A percentile compares a stretch with the other conserved stretches of the same genome.
phyloP scores from a whole-genome alignment of 2,888 invertebrate genomes.

The Ptychoptera albimana region DNA sequence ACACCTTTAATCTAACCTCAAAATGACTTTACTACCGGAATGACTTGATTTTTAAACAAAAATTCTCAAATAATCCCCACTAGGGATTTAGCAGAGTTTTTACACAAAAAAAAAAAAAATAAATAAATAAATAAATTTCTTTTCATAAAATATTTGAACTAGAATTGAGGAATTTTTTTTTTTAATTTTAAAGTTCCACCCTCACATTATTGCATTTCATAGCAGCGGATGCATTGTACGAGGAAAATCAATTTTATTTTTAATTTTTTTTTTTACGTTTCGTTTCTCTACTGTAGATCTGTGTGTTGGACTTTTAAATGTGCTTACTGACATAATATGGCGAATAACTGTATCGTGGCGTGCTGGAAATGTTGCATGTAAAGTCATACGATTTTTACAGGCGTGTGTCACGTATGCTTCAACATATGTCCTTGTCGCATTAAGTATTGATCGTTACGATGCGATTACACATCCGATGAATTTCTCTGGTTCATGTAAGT shows the following conservation, averaged over 20 bases:
- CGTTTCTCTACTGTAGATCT: constrained; percentile 48
- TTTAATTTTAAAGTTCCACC: too few relatives aligned
- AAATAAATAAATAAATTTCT: too few relatives aligned
- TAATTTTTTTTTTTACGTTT: constrained; percentile 2
- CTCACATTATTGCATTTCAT: too few relatives aligned
- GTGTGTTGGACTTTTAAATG: constrained; percentile 73
- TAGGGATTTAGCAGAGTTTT: too few relatives aligned
- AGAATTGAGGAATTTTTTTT: too few relatives aligned
- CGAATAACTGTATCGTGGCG: constrained; percentile 79
- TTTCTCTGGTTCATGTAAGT: constrained; percentile 88
- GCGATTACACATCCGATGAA: constrained; percentile 92
- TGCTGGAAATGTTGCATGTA: constrained; percentile 78
- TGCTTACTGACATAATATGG: constrained; percentile 80
- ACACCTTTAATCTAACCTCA: too few relatives aligned
- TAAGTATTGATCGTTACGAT: constrained; percentile 85
- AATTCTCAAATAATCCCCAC: too few relatives aligned
- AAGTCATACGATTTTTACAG: constrained; percentile 70
- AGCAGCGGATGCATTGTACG: too few relatives aligned
- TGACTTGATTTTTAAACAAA: too few relatives aligned
- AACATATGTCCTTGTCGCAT: constrained; percentile 79
- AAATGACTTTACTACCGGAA: too few relatives aligned
- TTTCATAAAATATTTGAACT: too few relatives aligned
- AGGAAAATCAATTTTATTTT: neutral
- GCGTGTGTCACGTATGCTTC: constrained; percentile 83
- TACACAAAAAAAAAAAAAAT: too few relatives aligned